A percentile compares a stretch with the other conserved stretches of the same genome.
Conservation (phyloP, 2,113 vertebrate genomes). For the Gobiocypris rarus region DNA sequence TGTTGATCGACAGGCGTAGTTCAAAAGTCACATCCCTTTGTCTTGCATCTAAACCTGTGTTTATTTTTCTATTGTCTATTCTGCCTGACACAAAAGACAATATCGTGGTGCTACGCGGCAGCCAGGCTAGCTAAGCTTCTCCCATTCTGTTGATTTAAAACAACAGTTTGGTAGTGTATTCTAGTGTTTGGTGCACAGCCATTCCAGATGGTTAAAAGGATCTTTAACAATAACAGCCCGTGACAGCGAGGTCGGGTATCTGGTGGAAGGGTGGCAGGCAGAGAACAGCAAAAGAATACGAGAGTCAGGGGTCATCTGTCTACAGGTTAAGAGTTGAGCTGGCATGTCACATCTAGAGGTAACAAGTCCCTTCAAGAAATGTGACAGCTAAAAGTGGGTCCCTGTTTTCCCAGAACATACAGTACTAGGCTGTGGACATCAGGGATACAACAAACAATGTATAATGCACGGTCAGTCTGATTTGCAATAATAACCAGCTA, state of each 20-base stretch:
- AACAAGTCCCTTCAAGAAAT: slow-evolving; percentile 55
- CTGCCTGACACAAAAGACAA: slow-evolving; percentile 20
- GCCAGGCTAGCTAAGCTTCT: slow-evolving; percentile 32
- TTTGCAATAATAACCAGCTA: not conserved
- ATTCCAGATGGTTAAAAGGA: slow-evolving; percentile 58
- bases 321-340: slow-evolving; percentile 59
- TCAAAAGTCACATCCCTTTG: slow-evolving; percentile 55
- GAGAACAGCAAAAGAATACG: slow-evolving; percentile 50
- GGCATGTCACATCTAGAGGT: slow-evolving; percentile 50
- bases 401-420: slow-evolving; percentile 66
- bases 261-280: slow-evolving; percentile 50
- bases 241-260: slow-evolving; percentile 57
- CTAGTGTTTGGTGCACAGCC: slow-evolving; percentile 44
- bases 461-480: slow-evolving; percentile 35
- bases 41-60: slow-evolving; percentile 37
- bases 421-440: slow-evolving; percentile 57
- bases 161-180: slow-evolving; percentile 41
- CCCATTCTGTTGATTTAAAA: slow-evolving; percentile 36
- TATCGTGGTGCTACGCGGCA: not conserved
- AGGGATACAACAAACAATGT: slow-evolving; percentile 62
- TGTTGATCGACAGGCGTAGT: slow-evolving; percentile 51
- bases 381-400: slow-evolving; percentile 57
- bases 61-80: slow-evolving; percentile 46
- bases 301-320: slow-evolving; percentile 59
- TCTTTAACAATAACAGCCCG: slow-evolving; percentile 52